A percentile compares a stretch with the other conserved stretches of the same genome.
These are phyloP conservation scores for Channa maculata DNA, from an alignment of 2,113 vertebrate genomes.

Conservation along the genomic window DNA sequence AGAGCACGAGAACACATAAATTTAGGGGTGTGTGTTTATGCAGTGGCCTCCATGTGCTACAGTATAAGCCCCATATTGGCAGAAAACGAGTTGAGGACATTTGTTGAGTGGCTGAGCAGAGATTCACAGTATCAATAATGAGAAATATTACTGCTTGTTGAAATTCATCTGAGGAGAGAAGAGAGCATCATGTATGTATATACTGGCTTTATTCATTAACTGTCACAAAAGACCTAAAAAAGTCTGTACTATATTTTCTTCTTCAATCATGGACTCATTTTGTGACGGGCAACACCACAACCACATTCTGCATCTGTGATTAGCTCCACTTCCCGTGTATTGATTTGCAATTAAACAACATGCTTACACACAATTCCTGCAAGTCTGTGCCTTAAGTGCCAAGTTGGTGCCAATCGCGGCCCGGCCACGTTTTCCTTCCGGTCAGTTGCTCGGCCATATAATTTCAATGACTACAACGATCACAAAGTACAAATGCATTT, in stretches of 20 bases:
- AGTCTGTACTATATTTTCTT: background rate
- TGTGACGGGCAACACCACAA: background rate
- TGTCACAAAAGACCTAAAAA: background rate
- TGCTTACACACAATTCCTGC: conserved; percentile 11
- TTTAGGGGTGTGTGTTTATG: conserved; percentile 32
- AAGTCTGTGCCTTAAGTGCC: background rate
- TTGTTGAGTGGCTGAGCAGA: conserved; percentile 2
- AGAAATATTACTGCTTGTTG: background rate
- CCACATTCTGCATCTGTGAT: background rate
- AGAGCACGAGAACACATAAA: conserved; percentile 37
- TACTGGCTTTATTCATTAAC: background rate
- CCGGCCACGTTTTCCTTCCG: background rate
- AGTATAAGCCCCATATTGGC: conserved; percentile 34
- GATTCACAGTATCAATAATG: background rate
- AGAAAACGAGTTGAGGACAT: conserved; percentile 21
- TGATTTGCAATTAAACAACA: conserved; percentile 31
- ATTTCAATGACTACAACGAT: conserved; percentile 11
- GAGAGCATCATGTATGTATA: background rate
- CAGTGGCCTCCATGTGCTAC: conserved; percentile 24
- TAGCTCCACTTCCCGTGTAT: conserved; percentile 10
- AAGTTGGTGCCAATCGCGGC: background rate
- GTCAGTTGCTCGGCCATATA: background rate
- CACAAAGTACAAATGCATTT: conserved; percentile 13
- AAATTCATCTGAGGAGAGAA: background rate
- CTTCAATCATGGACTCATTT: background rate